These are phyloP conservation scores for Gerris lacustris DNA, from an alignment of 2,888 invertebrate genomes.

Conservation along the genomic window DNA sequence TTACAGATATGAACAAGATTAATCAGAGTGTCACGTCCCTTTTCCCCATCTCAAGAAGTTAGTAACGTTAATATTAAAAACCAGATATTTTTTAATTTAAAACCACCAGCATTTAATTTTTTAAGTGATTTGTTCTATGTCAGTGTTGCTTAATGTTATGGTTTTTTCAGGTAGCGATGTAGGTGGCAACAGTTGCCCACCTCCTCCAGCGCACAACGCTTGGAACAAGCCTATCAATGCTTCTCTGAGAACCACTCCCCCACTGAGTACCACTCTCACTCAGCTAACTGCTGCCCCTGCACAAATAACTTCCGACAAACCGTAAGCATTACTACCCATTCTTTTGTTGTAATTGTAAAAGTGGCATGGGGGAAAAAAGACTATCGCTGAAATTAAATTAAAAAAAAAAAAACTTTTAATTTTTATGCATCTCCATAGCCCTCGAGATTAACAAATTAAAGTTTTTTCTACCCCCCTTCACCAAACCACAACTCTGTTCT, in stretches of 20 bases:
- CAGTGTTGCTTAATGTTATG: too few relatives aligned
- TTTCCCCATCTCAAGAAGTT: slow-evolving; percentile 32
- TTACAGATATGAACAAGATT: slow-evolving; percentile 32
- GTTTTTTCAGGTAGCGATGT: slow-evolving; percentile 30
- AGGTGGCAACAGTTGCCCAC: slow-evolving; percentile 36
- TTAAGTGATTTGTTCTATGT: too few relatives aligned
- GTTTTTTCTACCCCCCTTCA: too few relatives aligned
- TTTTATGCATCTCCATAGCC: too few relatives aligned
- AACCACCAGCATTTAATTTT: too few relatives aligned
- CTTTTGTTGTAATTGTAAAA: background rate
- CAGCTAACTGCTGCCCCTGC: slow-evolving; percentile 34
- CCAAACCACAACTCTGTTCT: too few relatives aligned
- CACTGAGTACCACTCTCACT: slow-evolving; percentile 25
- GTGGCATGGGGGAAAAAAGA: background rate
- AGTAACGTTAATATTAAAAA: slow-evolving; percentile 13
- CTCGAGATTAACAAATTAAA: too few relatives aligned
- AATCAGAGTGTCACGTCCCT: slow-evolving; percentile 30
- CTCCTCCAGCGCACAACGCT: slow-evolving; percentile 64
- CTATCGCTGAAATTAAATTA: background rate
- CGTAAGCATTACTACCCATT: slow-evolving; percentile 8
- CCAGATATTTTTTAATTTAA: background rate
- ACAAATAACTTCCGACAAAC: slow-evolving; percentile 15
- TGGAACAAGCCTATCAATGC: slow-evolving; percentile 76
- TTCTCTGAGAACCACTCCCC: slow-evolving; percentile 48
- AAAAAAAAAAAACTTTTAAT: too few relatives aligned